These are phyloP conservation scores for Allobates femoralis DNA, from an alignment of 2,797 vertebrate genomes.

Conservation along the genomic window DNA sequence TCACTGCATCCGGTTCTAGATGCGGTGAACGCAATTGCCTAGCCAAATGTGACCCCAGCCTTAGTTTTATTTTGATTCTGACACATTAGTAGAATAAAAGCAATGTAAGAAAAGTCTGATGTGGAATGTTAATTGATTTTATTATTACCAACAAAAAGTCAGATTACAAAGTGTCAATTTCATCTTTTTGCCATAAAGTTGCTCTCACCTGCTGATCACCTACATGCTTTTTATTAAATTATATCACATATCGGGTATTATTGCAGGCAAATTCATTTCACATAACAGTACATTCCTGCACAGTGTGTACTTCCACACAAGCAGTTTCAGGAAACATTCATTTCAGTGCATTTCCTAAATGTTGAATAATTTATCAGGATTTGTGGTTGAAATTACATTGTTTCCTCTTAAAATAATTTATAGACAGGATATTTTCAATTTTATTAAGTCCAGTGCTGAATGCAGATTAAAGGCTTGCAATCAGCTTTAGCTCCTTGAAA, in stretches of 20 bases:
- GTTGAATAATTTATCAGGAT: slow-evolving; percentile 39
- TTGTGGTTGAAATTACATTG: slow-evolving; percentile 11
- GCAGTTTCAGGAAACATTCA: slow-evolving; percentile 39
- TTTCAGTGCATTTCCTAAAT: slow-evolving; percentile 38
- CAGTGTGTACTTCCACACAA: slow-evolving; percentile 22
- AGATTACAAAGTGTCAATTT: neutral
- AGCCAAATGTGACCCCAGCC: too few relatives aligned
- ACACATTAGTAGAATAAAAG: neutral
- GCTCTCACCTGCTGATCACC: neutral
- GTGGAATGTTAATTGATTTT: neutral
- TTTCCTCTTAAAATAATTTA: slow-evolving; percentile 26
- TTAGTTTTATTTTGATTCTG: neutral
- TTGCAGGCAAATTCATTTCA: slow-evolving; percentile 24
- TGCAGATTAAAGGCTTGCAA: neutral
- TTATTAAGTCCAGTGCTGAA: slow-evolving; percentile 18
- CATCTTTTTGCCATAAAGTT: neutral
- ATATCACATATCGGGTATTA: slow-evolving; percentile 26
- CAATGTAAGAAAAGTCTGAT: neutral
- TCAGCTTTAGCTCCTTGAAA: neutral
- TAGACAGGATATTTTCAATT: neutral
- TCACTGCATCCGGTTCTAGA: too few relatives aligned
- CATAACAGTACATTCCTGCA: slow-evolving; percentile 4
- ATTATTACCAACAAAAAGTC: neutral
- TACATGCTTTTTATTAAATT: slow-evolving; percentile 7
- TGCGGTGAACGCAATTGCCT: too few relatives aligned